These are phyloP conservation scores for Hypocryptadius cinnamomeus DNA, from an alignment of 2,113 vertebrate genomes.

Conservation along the genomic window DNA sequence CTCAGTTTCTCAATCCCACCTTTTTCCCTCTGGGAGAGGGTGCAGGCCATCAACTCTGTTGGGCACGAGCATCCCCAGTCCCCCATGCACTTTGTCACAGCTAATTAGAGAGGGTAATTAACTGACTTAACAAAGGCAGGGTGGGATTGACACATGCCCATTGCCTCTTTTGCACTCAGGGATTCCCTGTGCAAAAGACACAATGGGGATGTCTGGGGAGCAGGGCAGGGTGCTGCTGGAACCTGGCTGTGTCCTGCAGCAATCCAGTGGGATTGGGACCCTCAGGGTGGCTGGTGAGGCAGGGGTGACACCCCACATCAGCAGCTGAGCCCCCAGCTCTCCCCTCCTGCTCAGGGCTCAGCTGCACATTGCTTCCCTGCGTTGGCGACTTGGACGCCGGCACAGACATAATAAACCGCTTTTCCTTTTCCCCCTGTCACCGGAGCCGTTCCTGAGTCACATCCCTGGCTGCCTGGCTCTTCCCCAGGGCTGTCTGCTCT, in stretches of 20 bases:
- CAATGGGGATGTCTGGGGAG: not conserved
- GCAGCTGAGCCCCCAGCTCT: not conserved
- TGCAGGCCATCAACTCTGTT: accelerated
- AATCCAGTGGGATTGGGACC: not conserved
- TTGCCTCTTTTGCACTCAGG: not conserved
- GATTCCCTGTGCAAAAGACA: not conserved
- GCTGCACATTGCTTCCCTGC: not conserved
- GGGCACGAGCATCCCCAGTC: not conserved
- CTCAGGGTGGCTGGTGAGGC: not conserved
- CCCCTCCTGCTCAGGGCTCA: not conserved
- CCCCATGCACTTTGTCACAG: not conserved
- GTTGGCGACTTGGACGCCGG: not conserved
- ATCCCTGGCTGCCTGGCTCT: not conserved
- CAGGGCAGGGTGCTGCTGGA: not conserved
- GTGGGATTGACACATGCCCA: not conserved
- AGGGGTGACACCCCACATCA: not conserved
- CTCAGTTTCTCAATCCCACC: not conserved
- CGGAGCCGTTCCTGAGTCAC: constrained; percentile 1
- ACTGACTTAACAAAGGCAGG: not conserved
- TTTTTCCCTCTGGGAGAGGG: not conserved
- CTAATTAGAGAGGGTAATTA: not conserved
- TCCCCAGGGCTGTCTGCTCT: constrained; percentile 1
- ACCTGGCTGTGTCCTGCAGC: not conserved
- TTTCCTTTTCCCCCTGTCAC: constrained; percentile 18
- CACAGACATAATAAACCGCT: constrained; percentile 17